Evolutionary conservation across 2,888 invertebrate species (phyloP).

Genomic region (Nemapogon koenigi): DNA sequence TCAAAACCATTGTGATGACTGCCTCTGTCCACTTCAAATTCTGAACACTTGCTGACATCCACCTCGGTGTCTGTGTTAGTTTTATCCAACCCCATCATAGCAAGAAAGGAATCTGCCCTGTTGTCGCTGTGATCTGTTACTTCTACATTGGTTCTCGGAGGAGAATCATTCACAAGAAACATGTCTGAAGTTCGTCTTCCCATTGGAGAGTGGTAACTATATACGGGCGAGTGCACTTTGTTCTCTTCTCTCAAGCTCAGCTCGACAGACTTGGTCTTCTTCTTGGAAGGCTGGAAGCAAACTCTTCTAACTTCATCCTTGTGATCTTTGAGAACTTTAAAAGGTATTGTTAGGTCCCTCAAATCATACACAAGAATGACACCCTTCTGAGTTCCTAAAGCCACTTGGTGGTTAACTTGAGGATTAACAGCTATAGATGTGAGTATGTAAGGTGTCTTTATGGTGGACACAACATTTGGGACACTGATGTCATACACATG

Average conservation of each 20-base stretch:
- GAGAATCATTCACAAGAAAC: slow-evolving; percentile 44
- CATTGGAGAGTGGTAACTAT: slow-evolving; percentile 14
- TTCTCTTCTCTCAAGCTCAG: slow-evolving; percentile 48
- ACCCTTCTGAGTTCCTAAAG: slow-evolving; percentile 63
- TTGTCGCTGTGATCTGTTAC: slow-evolving; percentile 28
- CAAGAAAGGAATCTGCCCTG: slow-evolving; percentile 48
- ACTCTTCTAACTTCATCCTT: slow-evolving; percentile 52
- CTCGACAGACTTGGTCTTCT: slow-evolving; percentile 35
- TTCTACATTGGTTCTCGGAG: slow-evolving; percentile 30
- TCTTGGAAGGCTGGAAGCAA: slow-evolving; percentile 46
- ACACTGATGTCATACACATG: slow-evolving; percentile 62
- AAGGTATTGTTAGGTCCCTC: slow-evolving; percentile 51
- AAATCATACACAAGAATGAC: slow-evolving; percentile 59
- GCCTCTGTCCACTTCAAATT: slow-evolving; percentile 27
- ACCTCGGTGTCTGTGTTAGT: slow-evolving; percentile 36
- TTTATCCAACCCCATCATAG: slow-evolving; percentile 48
- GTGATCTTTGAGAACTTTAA: slow-evolving; percentile 54
- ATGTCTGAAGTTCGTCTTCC: slow-evolving; percentile 37
- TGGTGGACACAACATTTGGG: slow-evolving; percentile 48
- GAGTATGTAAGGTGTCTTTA: slow-evolving; percentile 40
- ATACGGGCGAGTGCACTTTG: slow-evolving; percentile 31
- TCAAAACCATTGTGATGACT: slow-evolving; percentile 33
- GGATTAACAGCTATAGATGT: slow-evolving; percentile 46
- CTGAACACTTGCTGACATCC: slow-evolving; percentile 30
- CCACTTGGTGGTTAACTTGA: slow-evolving; percentile 46